phyloP scores from a whole-genome alignment of 2,797 vertebrate genomes.

The Sebastes nivosus region DNA sequence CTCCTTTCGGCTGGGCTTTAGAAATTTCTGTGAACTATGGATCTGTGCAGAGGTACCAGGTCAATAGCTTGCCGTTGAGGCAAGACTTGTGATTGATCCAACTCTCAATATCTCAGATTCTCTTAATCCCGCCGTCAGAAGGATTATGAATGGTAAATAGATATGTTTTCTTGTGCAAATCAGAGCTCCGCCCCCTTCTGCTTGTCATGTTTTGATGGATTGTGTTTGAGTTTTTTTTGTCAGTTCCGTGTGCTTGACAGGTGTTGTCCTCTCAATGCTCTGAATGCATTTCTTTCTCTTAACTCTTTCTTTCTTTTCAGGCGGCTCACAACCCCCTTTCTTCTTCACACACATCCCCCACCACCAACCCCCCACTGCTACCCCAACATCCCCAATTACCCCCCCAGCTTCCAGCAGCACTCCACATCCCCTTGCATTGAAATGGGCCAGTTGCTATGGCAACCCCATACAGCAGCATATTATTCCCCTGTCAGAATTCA shows the following conservation, averaged over 20 bases:
- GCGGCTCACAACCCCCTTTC: not conserved
- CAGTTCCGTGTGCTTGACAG: not conserved
- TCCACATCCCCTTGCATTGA: conserved; percentile 58
- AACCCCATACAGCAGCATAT: conserved; percentile 70
- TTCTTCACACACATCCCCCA: not conserved
- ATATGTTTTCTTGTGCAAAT: not conserved
- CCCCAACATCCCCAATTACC: conserved; percentile 51
- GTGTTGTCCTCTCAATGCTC: not conserved
- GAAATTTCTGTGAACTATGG: conserved; percentile 10
- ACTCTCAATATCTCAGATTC: not conserved
- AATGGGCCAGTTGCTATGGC: conserved; percentile 73
- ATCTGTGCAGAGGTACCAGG: not conserved
- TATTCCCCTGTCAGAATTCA: conserved; percentile 55
- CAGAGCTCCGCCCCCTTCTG: too few relatives aligned
- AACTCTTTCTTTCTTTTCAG: conserved; percentile 6
- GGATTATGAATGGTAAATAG: not conserved
- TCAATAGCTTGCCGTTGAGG: conserved; percentile 15
- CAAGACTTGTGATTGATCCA: conserved; percentile 24
- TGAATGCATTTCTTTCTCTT: conserved; percentile 4
- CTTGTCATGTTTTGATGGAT: not conserved
- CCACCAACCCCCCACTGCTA: conserved; percentile 2
- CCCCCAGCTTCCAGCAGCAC: conserved; percentile 43
- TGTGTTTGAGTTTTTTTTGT: not conserved
- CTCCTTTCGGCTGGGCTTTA: not conserved
- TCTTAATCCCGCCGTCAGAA: not conserved